Evolutionary conservation across 2,797 vertebrate genomes (phyloP).

Genomic region (Chrysocyon brachyurus): DNA sequence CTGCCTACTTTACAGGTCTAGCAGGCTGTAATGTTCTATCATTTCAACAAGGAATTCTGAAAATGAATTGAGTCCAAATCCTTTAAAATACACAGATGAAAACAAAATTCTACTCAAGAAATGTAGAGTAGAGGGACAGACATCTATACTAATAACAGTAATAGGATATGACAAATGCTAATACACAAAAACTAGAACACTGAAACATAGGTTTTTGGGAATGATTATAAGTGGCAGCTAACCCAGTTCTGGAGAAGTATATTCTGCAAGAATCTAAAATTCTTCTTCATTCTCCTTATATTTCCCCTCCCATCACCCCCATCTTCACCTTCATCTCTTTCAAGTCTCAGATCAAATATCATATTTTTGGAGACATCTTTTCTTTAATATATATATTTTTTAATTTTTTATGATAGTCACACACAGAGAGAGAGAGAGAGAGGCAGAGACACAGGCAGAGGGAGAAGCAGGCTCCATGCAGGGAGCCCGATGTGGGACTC

Average conservation of each 20-base stretch:
- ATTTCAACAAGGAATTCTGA: conserved; percentile 11
- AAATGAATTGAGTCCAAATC: not conserved
- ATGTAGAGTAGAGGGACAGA: not conserved
- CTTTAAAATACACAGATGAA: conserved; percentile 36
- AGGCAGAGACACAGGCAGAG: no score
- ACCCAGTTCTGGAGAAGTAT: not conserved
- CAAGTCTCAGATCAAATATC: not conserved
- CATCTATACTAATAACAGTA: not conserved
- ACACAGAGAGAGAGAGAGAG: no score
- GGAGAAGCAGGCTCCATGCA: no score
- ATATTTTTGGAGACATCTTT: not conserved
- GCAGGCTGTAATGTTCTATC: not conserved
- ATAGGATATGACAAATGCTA: not conserved
- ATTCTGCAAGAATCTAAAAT: conserved; percentile 26
- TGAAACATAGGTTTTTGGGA: not conserved
- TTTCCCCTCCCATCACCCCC: not conserved
- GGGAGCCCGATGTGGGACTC: no score
- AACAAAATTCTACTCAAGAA: not conserved
- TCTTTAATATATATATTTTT: not conserved
- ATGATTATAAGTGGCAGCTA: not conserved
- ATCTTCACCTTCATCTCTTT: not conserved
- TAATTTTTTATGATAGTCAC: no score
- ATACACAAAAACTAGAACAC: not conserved
- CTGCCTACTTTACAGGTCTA: not conserved
- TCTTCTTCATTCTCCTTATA: not conserved